phyloP scores from a whole-genome alignment of 2,113 vertebrate species.

The Mormoops blainvillei region DNA sequence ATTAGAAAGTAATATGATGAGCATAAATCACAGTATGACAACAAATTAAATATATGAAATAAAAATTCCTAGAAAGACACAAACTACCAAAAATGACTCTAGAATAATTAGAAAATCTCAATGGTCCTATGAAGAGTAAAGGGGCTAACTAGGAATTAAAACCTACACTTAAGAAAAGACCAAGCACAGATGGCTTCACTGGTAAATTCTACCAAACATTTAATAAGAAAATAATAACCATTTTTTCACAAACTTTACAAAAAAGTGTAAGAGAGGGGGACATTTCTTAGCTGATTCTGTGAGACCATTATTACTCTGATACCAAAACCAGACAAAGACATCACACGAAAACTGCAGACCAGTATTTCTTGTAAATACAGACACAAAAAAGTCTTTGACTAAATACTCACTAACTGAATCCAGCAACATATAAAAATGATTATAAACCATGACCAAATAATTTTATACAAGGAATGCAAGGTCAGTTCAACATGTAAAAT shows the following conservation, averaged over 20 bases:
- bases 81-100: background rate
- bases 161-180: background rate
- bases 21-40: background rate
- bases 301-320: background rate
- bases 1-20: background rate
- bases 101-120: background rate
- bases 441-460: background rate
- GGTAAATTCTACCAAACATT: background rate
- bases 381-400: background rate
- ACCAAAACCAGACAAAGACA: background rate
- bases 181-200: background rate
- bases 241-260: background rate
- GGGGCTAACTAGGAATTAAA: background rate
- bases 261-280: background rate
- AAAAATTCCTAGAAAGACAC: background rate
- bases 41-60: background rate
- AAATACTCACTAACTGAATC: background rate
- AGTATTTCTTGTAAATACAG: background rate
- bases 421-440: background rate
- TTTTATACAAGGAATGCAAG: background rate
- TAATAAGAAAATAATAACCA: background rate
- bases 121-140: background rate
- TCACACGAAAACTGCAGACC: background rate
- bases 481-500: background rate
- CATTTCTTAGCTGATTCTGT: background rate